Conservation (phyloP, 2,888 invertebrate species). For the Trachelus iudaicus region DNA sequence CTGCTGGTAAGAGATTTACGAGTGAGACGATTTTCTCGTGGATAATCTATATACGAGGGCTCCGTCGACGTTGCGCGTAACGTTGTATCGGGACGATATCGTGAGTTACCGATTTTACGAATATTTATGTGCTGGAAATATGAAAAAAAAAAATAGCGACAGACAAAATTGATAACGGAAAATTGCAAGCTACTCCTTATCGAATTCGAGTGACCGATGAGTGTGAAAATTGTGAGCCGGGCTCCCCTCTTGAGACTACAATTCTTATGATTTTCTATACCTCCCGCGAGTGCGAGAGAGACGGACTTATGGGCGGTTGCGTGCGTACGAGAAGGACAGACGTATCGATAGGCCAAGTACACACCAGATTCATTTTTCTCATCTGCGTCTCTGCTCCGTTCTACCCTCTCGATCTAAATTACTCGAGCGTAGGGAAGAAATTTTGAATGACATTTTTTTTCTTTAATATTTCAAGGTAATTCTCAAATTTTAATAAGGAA, state of each 20-base stretch:
- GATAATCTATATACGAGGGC: neutral
- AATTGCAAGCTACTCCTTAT: neutral
- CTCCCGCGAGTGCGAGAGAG: neutral
- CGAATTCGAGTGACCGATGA: neutral
- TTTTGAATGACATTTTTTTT: no score
- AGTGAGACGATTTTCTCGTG: neutral
- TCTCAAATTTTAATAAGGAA: no score
- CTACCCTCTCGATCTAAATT: neutral
- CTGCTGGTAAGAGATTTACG: neutral
- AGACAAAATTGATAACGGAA: neutral
- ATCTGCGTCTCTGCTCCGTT: no score
- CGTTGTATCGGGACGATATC: neutral
- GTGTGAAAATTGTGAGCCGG: neutral
- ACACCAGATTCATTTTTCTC: no score
- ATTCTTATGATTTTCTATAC: neutral
- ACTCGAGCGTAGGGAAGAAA: neutral
- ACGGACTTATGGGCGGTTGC: neutral
- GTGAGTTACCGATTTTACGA: neutral
- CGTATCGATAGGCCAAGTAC: neutral
- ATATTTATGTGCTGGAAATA: neutral
- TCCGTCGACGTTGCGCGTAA: neutral
- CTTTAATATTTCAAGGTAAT: no score
- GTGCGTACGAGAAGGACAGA: neutral
- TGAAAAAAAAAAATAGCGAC: neutral
- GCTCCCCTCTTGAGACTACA: no score